phyloP scores from a whole-genome alignment of 2,113 vertebrate species.

The Vidua macroura region DNA sequence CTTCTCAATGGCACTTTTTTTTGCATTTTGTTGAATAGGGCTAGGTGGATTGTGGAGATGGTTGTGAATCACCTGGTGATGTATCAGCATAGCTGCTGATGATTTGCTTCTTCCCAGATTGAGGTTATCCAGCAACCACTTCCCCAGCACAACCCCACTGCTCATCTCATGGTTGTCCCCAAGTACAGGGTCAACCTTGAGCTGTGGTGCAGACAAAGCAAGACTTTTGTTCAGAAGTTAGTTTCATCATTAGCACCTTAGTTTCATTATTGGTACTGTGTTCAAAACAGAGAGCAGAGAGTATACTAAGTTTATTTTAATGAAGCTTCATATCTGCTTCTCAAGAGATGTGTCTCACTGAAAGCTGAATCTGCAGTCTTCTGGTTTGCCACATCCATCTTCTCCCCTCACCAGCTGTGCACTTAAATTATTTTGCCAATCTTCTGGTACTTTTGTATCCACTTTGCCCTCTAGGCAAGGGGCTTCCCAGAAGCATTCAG shows the following conservation, averaged over 20 bases:
- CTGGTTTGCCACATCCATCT: not conserved
- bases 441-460: not conserved
- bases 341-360: not conserved
- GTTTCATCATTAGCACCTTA: not conserved
- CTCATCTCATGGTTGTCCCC: not conserved
- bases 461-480: not conserved
- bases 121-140: not conserved
- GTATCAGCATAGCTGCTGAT: not conserved
- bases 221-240: fast-evolving
- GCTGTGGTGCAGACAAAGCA: not conserved
- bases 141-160: not conserved
- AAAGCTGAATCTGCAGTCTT: not conserved
- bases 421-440: not conserved
- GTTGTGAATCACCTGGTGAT: not conserved
- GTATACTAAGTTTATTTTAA: not conserved
- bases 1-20: not conserved
- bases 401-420: not conserved
- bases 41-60: not conserved
- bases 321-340: not conserved
- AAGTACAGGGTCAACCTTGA: fast-evolving
- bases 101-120: not conserved
- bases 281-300: not conserved
- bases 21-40: not conserved
- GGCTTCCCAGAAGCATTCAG: not conserved
- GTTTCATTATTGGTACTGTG: not conserved